These are phyloP conservation scores for Sebastes umbrosus DNA, from an alignment of 2,797 vertebrate genomes.

Conservation along the genomic window DNA sequence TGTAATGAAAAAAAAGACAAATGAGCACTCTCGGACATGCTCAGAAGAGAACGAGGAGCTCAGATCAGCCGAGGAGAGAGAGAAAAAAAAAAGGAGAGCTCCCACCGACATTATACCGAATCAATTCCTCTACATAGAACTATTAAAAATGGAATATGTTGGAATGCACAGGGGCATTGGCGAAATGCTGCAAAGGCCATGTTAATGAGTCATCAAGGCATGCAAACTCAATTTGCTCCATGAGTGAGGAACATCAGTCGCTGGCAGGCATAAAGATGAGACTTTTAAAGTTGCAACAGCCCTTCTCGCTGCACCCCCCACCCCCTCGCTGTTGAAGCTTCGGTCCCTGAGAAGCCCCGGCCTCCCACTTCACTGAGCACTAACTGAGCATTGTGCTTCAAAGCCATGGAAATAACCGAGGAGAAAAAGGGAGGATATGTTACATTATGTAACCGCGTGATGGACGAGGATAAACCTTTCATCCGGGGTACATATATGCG, in stretches of 20 bases:
- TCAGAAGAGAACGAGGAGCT: conserved; percentile 12
- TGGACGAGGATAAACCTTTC: conserved; percentile 23
- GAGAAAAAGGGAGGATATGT: conserved; percentile 16
- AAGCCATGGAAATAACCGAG: conserved; percentile 36
- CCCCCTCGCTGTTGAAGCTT: conserved; percentile 16
- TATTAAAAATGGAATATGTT: conserved; percentile 59
- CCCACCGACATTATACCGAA: conserved; percentile 28
- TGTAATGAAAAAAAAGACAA: conserved; percentile 31
- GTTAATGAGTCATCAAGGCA: conserved; percentile 78
- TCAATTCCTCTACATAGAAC: conserved; percentile 46
- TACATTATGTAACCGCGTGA: conserved; percentile 25
- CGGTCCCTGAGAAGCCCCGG: conserved; percentile 30
- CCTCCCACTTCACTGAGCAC: conserved; percentile 56
- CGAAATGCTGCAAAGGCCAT: conserved; percentile 59
- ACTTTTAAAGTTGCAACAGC: conserved; percentile 61
- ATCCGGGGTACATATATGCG: not conserved
- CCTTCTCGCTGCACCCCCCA: conserved; percentile 9
- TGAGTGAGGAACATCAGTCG: conserved; percentile 72
- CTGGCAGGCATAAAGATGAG: conserved; percentile 72
- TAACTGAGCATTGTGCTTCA: conserved; percentile 60
- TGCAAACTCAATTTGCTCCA: conserved; percentile 75
- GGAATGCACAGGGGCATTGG: conserved; percentile 60
- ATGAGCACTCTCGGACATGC: conserved; percentile 24
- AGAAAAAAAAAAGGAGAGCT: not conserved
- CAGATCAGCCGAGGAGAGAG: conserved; percentile 18